Percentiles rank a stretch among this genome's conserved stretches.
These are phyloP conservation scores for Drosophila pachea DNA, from an alignment of 1,140 invertebrate genomes.

Conservation along the genomic window DNA sequence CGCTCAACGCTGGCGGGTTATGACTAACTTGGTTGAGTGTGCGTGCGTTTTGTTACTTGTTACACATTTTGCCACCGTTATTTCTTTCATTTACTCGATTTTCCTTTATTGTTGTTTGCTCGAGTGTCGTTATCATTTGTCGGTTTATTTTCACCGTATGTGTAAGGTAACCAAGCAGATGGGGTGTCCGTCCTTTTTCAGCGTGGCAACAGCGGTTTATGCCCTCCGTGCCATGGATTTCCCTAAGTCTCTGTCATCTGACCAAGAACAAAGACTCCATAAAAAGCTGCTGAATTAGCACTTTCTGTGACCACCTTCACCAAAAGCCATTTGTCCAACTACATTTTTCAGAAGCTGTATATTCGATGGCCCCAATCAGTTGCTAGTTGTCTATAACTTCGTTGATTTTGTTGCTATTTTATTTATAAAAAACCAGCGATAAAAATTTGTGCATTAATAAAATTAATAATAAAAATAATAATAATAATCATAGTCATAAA, in stretches of 20 bases:
- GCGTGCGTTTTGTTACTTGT: constrained; percentile 62
- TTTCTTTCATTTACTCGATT: constrained; percentile 75
- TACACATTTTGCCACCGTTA: constrained; percentile 70
- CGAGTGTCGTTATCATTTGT: constrained; percentile 76
- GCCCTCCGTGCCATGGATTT: constrained; percentile 37
- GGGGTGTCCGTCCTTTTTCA: neutral
- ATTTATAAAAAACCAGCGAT: too few species aligned
- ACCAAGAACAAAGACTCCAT: constrained; percentile 4
- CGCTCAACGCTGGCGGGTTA: neutral
- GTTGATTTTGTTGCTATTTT: too few species aligned
- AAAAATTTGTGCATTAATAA: too few species aligned
- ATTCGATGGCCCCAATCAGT: neutral
- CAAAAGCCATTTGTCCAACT: constrained; percentile 18
- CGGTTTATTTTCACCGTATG: constrained; percentile 69
- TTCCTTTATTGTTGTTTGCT: constrained; percentile 77
- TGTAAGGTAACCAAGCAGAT: constrained; percentile 27
- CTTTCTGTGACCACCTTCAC: constrained; percentile 8
- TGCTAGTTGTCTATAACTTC: too few species aligned
- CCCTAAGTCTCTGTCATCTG: constrained; percentile 25
- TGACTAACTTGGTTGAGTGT: neutral
- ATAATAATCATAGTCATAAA: too few species aligned
- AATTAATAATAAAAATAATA: too few species aligned
- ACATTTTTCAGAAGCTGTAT: neutral
- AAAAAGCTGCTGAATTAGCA: constrained; percentile 44
- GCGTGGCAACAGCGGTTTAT: constrained; percentile 44